Base-by-base conservation (phyloP, 2,888 invertebrate species). In the Parochlus steinenii region DNA sequence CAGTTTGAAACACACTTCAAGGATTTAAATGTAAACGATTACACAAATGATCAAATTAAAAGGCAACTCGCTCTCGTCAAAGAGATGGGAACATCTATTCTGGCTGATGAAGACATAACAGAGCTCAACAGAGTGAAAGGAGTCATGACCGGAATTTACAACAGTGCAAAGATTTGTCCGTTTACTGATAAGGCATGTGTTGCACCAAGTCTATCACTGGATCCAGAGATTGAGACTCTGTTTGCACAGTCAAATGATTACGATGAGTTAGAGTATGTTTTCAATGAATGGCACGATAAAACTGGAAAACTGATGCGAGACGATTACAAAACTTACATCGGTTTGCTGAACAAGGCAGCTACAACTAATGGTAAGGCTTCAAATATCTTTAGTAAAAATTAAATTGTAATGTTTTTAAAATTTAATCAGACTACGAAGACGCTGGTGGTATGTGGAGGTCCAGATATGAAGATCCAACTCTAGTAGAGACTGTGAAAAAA, bases 221-320 rank as follows among this genome's bases (percentile, higher is more conserved):
- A 51, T 27, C 50, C 52, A 20, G 46, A 50, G n/a, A 31, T 39
- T 18, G 33, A 34, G 5, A 6, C 11, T 4, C 6, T n/a, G 18
- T 8, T 30, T 30, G 14, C 30, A 17, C 11, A 10, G 1, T 33
- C 30, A 6, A 14, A n/a, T 11, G 12, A 30, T 31, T 36, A 16
- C 14, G 34, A 34, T 22, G 34, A 34, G 20, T 15, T 28, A 23
- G 6, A 16, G 6, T 34, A 25, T 7, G 11, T 26, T 10, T 71
- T 70, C 70, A 54, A 54, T 31, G 52, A 53, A 3, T 71, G 69
- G 68, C 48, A 69, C 41, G 58, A 65, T 38, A 58, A 47, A 1
- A 55, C 63, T 2, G 70, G 70, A 3, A 56, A 51, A 29, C 52
- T 56, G 41, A 63, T 69, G 49, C 51, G 57, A 34, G 40, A 53